Evolutionary conservation across 2,113 vertebrate species (phyloP).

Genomic region (Synodontis membranacea): DNA sequence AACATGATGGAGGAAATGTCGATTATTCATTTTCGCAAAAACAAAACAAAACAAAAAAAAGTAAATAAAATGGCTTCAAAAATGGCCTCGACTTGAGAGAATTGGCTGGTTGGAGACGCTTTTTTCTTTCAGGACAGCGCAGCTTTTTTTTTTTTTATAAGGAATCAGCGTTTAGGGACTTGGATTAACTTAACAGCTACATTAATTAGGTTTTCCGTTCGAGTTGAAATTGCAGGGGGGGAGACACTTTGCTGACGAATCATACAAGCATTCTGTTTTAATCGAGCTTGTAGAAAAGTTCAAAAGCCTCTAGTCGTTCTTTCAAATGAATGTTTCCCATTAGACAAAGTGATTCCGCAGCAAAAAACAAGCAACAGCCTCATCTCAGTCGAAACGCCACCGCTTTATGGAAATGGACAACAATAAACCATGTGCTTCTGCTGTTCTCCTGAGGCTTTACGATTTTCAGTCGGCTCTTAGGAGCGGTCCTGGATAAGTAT

Average conservation of each 20-base stretch:
- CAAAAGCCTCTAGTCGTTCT: not conserved
- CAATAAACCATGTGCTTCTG: not conserved
- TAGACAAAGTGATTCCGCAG: not conserved
- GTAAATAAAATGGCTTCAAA: too few relatives aligned
- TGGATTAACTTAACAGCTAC: not conserved
- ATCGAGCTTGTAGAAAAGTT: not conserved
- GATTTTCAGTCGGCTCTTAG: not conserved
- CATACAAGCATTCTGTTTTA: not conserved
- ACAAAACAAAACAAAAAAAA: too few relatives aligned
- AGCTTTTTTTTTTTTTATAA: too few relatives aligned
- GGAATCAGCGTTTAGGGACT: not conserved
- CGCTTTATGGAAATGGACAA: constrained; percentile 2
- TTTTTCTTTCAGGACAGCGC: not conserved
- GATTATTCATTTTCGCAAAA: not conserved
- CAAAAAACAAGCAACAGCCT: not conserved
- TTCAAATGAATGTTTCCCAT: not conserved
- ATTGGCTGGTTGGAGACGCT: not conserved
- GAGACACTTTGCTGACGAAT: not conserved
- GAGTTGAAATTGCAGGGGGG: not conserved
- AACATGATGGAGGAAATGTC: not conserved
- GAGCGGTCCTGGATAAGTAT: not conserved
- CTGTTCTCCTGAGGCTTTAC: constrained; percentile 2
- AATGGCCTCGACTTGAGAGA: not conserved
- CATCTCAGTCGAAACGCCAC: not conserved
- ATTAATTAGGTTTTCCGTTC: not conserved